These are phyloP conservation scores for Trissolcus basalis DNA, from an alignment of 1,140 invertebrate genomes.

Conservation along the genomic window DNA sequence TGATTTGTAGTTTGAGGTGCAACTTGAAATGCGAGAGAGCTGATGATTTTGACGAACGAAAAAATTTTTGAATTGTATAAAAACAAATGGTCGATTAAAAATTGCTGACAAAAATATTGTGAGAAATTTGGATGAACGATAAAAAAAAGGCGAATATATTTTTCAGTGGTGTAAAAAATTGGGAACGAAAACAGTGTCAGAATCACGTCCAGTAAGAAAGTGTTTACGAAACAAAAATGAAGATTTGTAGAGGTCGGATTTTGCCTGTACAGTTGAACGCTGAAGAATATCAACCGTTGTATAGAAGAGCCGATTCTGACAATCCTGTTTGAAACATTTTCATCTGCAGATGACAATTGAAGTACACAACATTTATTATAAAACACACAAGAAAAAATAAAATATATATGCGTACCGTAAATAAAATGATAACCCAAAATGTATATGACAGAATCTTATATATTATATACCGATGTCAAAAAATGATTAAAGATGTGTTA, in stretches of 20 bases:
- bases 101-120: no score
- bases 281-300: slow-evolving; percentile 54
- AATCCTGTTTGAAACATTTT: slow-evolving; percentile 49
- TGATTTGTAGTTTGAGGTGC: slow-evolving; percentile 23
- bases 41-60: slow-evolving; percentile 9
- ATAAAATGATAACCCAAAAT: slow-evolving; percentile 58
- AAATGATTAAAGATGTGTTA: slow-evolving; percentile 71
- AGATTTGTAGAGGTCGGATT: background rate
- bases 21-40: slow-evolving; percentile 10
- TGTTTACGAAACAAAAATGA: slow-evolving; percentile 14
- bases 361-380: slow-evolving; percentile 58
- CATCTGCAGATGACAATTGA: slow-evolving; percentile 44
- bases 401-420: slow-evolving; percentile 22
- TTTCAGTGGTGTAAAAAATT: slow-evolving; percentile 37
- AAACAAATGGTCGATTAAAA: slow-evolving; percentile 1
- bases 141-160: slow-evolving; percentile 32
- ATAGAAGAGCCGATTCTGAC: slow-evolving; percentile 42
- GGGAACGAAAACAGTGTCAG: slow-evolving; percentile 27
- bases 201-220: slow-evolving; percentile 22
- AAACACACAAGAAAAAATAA: slow-evolving; percentile 27
- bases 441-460: slow-evolving; percentile 71
- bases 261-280: slow-evolving; percentile 48
- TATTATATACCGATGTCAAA: slow-evolving; percentile 72
- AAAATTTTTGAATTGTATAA: slow-evolving; percentile 26
- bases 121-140: slow-evolving; percentile 6